These are phyloP conservation scores for Tachypleus tridentatus DNA, from an alignment of 1,140 invertebrate species.

Conservation along the genomic window DNA sequence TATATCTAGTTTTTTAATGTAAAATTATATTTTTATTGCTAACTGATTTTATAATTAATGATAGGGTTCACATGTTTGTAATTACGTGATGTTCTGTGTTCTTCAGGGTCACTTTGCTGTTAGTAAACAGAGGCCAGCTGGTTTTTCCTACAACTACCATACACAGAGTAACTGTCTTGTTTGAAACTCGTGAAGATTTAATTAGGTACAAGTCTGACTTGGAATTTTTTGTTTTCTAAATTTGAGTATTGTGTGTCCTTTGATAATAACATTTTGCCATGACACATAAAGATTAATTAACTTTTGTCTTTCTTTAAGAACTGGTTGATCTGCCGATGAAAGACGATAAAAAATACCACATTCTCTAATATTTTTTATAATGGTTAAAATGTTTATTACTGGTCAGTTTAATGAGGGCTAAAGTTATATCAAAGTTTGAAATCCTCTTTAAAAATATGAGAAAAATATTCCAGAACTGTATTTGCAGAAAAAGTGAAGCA, in stretches of 20 bases:
- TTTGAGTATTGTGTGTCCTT: constrained; percentile 15
- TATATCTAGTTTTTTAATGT: too few relatives aligned
- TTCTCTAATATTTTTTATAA: too few relatives aligned
- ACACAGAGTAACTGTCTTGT: constrained; percentile 34
- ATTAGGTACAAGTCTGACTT: constrained; percentile 25
- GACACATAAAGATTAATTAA: constrained; percentile 7
- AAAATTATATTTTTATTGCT: too few relatives aligned
- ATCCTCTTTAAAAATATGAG: too few relatives aligned
- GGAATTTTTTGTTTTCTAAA: constrained; percentile 10
- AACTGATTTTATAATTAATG: too few relatives aligned
- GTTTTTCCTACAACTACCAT: constrained; percentile 37
- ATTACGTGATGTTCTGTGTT: neutral
- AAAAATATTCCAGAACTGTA: too few relatives aligned
- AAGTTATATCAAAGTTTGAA: too few relatives aligned
- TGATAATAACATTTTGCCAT: neutral
- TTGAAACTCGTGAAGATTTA: constrained; percentile 34
- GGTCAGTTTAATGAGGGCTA: too few relatives aligned
- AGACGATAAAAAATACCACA: too few relatives aligned
- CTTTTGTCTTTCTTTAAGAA: neutral
- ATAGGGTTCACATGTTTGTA: neutral
- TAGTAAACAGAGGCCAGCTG: constrained; percentile 39
- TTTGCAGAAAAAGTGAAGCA: too few relatives aligned
- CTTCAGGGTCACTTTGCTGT: constrained; percentile 37
- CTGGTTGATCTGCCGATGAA: neutral
- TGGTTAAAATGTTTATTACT: too few relatives aligned